Evolutionary conservation across 2,113 vertebrate genomes (phyloP).

Genomic region (Amia ocellicauda): DNA sequence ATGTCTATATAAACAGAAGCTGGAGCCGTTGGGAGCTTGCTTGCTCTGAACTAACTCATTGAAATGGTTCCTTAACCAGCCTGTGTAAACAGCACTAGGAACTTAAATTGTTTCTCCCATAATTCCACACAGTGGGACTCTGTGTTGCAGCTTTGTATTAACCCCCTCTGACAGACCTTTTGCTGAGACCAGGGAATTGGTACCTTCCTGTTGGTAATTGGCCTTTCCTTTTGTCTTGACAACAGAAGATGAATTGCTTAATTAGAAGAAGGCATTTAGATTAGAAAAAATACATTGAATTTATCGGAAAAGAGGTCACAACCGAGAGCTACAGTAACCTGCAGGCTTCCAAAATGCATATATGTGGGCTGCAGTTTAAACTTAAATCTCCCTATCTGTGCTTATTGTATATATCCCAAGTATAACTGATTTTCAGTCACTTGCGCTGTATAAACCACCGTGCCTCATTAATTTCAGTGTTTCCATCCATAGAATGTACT

Average conservation of each 20-base stretch:
- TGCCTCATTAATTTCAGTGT: background rate
- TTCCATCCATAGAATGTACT: background rate
- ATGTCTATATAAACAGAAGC: slow-evolving; percentile 27
- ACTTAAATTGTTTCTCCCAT: slow-evolving; percentile 19
- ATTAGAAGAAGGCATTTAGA: slow-evolving; percentile 48
- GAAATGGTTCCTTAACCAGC: slow-evolving; percentile 5
- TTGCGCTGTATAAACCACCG: background rate
- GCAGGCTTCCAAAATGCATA: slow-evolving; percentile 8
- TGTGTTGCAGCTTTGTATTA: slow-evolving; percentile 16
- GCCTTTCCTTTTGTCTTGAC: slow-evolving; percentile 32
- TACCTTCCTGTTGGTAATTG: slow-evolving; percentile 39
- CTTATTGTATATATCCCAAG: background rate
- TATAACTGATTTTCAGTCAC: background rate
- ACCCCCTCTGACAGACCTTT: slow-evolving; percentile 16
- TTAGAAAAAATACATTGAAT: slow-evolving; percentile 60
- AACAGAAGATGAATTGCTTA: slow-evolving; percentile 48
- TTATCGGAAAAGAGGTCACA: slow-evolving; percentile 34
- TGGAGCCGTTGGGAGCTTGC: slow-evolving; percentile 16
- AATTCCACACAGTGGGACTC: slow-evolving; percentile 13
- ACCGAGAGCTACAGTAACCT: slow-evolving; percentile 20
- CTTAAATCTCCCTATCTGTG: background rate
- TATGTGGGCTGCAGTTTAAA: slow-evolving; percentile 6
- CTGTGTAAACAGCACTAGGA: slow-evolving; percentile 18
- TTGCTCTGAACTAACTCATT: slow-evolving; percentile 17
- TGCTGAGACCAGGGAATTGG: slow-evolving; percentile 24